These are phyloP conservation scores for Leptothorax acervorum DNA, from an alignment of 2,888 invertebrate genomes.

Conservation along the genomic window DNA sequence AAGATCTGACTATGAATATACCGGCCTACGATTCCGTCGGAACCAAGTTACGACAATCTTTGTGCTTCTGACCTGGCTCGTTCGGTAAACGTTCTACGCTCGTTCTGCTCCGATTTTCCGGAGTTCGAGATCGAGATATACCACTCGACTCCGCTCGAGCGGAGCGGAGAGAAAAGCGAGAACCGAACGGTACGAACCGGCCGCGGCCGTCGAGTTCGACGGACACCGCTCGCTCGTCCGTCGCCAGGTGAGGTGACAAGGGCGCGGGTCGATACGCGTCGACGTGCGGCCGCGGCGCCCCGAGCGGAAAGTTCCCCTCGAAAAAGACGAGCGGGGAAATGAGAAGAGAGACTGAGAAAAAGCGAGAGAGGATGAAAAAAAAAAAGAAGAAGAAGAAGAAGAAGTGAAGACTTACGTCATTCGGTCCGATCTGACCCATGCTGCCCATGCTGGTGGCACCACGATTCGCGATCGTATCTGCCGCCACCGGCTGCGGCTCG, in stretches of 20 bases:
- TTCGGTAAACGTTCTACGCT: not conserved
- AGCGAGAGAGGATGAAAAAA: not conserved
- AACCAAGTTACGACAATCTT: too few relatives aligned
- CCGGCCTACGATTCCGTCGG: too few relatives aligned
- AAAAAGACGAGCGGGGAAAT: not conserved
- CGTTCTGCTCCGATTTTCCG: not conserved
- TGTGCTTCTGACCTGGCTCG: too few relatives aligned
- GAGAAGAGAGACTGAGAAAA: too few relatives aligned
- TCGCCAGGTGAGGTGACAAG: slow-evolving; percentile 5
- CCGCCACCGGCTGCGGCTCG: slow-evolving; percentile 79
- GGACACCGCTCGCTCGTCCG: not conserved
- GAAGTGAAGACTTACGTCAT: slow-evolving; percentile 81
- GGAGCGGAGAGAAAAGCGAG: too few relatives aligned
- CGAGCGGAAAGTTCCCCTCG: not conserved
- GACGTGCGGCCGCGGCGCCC: not conserved
- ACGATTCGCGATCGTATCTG: slow-evolving; percentile 79
- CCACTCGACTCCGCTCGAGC: too few relatives aligned
- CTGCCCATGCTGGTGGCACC: slow-evolving; percentile 82
- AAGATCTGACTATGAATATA: too few relatives aligned
- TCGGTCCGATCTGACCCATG: slow-evolving; percentile 84
- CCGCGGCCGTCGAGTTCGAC: too few relatives aligned
- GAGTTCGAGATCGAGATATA: not conserved
- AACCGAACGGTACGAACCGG: too few relatives aligned
- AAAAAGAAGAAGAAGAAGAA: slow-evolving; percentile 19
- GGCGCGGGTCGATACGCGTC: slow-evolving; percentile 10